phyloP scores from a whole-genome alignment of 2,888 invertebrate species.

The Drosophila mimica region DNA sequence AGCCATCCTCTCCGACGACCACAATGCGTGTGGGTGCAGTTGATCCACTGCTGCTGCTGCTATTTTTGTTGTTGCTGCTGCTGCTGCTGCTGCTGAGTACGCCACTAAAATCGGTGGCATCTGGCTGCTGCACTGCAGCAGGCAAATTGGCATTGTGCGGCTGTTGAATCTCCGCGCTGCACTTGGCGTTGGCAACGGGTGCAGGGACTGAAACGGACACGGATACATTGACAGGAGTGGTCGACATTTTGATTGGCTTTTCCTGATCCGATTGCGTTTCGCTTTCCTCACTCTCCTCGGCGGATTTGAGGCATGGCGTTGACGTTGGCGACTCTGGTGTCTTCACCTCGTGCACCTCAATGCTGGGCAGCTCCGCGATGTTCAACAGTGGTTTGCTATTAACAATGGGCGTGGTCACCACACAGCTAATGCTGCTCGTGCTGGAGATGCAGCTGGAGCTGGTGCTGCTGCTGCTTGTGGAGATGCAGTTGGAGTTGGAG shows the following conservation, averaged over 20 bases:
- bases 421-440: slow-evolving; percentile 8
- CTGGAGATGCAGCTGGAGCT: neutral
- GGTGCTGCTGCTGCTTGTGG: neutral
- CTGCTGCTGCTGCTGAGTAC: slow-evolving; percentile 72
- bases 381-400: slow-evolving; percentile 41
- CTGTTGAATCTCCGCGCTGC: slow-evolving; percentile 84
- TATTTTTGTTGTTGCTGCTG: slow-evolving; percentile 25
- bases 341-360: slow-evolving; percentile 69
- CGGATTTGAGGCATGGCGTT: slow-evolving; percentile 27
- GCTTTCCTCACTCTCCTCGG: slow-evolving; percentile 64
- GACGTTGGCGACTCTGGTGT: slow-evolving; percentile 48
- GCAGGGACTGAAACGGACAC: neutral
- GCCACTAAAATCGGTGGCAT: slow-evolving; percentile 82
- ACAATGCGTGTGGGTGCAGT: slow-evolving; percentile 77
- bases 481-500: neutral
- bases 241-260: slow-evolving; percentile 27
- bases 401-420: slow-evolving; percentile 6
- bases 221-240: neutral
- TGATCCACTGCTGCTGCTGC: neutral
- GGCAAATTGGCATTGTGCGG: slow-evolving; percentile 76
- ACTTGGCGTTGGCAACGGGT: neutral
- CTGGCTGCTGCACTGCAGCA: slow-evolving; percentile 81
- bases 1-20: slow-evolving; percentile 89
- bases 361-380: slow-evolving; percentile 62
- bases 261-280: slow-evolving; percentile 53